These are phyloP conservation scores for Anagrus nilaparvatae DNA, from an alignment of 1,140 invertebrate species.

Conservation along the genomic window DNA sequence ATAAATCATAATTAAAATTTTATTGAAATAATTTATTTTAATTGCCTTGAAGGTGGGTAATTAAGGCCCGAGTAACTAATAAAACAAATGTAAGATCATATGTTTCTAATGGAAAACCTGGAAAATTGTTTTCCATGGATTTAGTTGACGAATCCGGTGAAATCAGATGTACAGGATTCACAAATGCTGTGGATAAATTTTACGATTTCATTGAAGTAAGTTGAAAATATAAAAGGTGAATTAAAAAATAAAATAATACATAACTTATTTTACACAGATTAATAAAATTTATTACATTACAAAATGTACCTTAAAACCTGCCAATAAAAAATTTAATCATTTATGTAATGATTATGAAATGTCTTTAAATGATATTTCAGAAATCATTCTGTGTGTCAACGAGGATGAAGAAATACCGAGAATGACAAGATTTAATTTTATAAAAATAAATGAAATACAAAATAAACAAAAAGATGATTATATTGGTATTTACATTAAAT, in stretches of 20 bases:
- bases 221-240: neutral
- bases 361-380: slow-evolving; percentile 65
- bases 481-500: slow-evolving; percentile 52
- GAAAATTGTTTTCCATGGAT: slow-evolving; percentile 83
- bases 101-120: slow-evolving; percentile 78
- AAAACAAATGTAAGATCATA: slow-evolving; percentile 70
- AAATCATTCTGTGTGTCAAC: slow-evolving; percentile 58
- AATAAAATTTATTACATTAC: slow-evolving; percentile 77
- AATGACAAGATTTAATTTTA: slow-evolving; percentile 71
- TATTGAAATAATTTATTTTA: too few relatives aligned
- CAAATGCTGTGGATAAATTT: slow-evolving; percentile 73
- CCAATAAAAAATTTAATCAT: slow-evolving; percentile 74
- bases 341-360: slow-evolving; percentile 89
- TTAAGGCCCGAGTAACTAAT: slow-evolving; percentile 73
- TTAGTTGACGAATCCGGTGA: slow-evolving; percentile 82
- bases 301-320: slow-evolving; percentile 67
- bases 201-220: slow-evolving; percentile 73
- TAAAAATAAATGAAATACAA: slow-evolving; percentile 65
- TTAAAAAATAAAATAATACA: neutral
- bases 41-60: slow-evolving; percentile 71
- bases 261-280: slow-evolving; percentile 40
- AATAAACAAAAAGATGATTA: slow-evolving; percentile 53
- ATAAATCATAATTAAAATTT: too few relatives aligned
- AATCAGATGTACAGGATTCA: slow-evolving; percentile 81
- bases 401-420: slow-evolving; percentile 60